Evolutionary conservation across 2,113 vertebrate genomes (phyloP).

Genomic region (Numida meleagris): DNA sequence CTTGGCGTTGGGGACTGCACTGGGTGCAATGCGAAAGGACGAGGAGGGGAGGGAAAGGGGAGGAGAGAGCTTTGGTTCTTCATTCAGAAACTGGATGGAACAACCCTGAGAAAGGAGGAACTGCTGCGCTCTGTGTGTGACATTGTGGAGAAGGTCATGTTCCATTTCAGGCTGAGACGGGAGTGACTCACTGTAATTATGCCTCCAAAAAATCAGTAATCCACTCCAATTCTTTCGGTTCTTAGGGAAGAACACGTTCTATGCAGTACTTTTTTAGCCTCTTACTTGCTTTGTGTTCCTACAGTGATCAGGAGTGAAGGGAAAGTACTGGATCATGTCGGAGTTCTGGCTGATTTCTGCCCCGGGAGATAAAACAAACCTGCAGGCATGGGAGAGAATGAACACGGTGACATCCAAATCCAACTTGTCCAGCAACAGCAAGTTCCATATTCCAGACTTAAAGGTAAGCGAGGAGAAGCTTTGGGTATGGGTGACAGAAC

Average conservation of each 20-base stretch:
- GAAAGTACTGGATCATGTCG: constrained; percentile 76
- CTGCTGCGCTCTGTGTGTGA: neutral
- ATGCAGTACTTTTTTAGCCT: neutral
- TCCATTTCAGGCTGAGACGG: constrained; percentile 8
- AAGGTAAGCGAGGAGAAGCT: constrained; percentile 80
- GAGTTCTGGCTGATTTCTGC: constrained; percentile 96
- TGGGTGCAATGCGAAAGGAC: fast-evolving
- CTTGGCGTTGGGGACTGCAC: neutral
- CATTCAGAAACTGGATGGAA: constrained; percentile 12
- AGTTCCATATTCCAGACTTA: constrained; percentile 91
- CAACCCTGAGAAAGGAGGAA: neutral
- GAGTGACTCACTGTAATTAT: constrained; percentile 12
- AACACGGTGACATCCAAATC: constrained; percentile 85
- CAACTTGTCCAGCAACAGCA: constrained; percentile 85
- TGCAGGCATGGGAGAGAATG: constrained; percentile 88
- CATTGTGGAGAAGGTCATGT: constrained; percentile 57
- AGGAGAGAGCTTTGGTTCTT: constrained; percentile 7
- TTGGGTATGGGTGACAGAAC: neutral
- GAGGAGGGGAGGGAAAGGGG: neutral
- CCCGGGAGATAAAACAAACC: constrained; percentile 89
- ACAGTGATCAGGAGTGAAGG: constrained; percentile 2
- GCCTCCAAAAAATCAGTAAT: neutral
- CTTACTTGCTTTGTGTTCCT: constrained; percentile 29
- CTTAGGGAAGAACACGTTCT: neutral
- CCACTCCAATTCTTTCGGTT: neutral